These are phyloP conservation scores for Notoglanidium macrostoma DNA, from an alignment of 2,797 vertebrate genomes.

Conservation along the genomic window DNA sequence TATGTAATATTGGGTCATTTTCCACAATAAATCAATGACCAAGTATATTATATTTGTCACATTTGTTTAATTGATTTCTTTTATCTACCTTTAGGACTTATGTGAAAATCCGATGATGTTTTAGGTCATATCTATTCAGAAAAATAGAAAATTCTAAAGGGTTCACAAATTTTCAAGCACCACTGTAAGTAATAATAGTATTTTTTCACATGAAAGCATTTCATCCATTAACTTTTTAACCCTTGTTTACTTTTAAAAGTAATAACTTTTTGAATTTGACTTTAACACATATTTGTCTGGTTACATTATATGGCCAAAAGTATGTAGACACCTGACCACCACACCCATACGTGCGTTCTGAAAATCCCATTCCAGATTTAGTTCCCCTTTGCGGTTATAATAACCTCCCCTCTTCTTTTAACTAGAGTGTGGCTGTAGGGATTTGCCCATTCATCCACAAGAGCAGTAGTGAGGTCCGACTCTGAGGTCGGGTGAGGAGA, in stretches of 20 bases:
- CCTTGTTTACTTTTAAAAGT: neutral
- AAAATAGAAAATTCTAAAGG: too few relatives aligned
- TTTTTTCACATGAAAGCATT: neutral
- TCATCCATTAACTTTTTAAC: neutral
- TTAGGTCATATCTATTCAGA: too few relatives aligned
- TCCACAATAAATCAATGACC: too few relatives aligned
- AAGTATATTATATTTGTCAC: too few relatives aligned
- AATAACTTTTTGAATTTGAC: neutral
- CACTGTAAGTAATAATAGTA: neutral
- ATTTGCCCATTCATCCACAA: neutral
- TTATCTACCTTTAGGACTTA: too few relatives aligned
- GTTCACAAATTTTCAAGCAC: too few relatives aligned
- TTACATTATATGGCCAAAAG: too few relatives aligned
- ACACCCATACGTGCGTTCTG: neutral
- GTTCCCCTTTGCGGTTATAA: neutral
- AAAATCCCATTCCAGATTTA: neutral
- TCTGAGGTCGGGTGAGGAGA: neutral
- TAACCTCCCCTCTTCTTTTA: neutral
- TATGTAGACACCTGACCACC: neutral
- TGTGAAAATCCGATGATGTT: too few relatives aligned
- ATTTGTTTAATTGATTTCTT: too few relatives aligned
- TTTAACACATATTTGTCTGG: neutral
- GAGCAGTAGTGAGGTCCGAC: neutral
- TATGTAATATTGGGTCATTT: too few relatives aligned
- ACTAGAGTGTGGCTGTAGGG: too few relatives aligned